phyloP scores from a whole-genome alignment of 2,797 vertebrate genomes.

The Clarias pachynema region DNA sequence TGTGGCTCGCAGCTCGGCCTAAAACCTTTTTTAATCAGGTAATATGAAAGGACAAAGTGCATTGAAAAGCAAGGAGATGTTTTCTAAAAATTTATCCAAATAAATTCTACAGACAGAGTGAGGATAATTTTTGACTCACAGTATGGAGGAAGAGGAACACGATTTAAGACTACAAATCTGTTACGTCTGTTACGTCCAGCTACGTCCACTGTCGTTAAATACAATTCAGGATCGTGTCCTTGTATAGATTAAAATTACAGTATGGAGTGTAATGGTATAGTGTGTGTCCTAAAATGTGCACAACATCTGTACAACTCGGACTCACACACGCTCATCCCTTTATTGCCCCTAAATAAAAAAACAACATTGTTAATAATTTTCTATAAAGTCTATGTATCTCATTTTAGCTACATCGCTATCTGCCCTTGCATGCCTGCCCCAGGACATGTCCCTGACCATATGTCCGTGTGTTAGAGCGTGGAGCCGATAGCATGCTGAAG shows the following conservation, averaged over 20 bases:
- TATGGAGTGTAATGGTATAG: not conserved
- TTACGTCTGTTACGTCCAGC: not conserved
- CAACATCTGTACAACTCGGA: not conserved
- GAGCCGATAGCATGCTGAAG: constrained; percentile 12
- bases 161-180: not conserved
- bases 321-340: not conserved
- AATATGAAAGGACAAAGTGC: too few species aligned
- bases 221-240: not conserved
- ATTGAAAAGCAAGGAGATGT: too few species aligned
- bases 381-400: too few species aligned
- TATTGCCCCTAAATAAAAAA: not conserved
- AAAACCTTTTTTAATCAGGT: too few species aligned
- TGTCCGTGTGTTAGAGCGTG: not conserved
- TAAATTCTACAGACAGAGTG: too few species aligned
- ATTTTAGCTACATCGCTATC: not conserved
- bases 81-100: too few species aligned
- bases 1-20: too few species aligned
- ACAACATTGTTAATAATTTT: not conserved
- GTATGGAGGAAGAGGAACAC: not conserved
- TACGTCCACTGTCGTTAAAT: not conserved
- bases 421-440: not conserved
- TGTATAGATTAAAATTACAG: not conserved
- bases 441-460: constrained; percentile 8
- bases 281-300: not conserved
- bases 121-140: too few species aligned